phyloP scores from a whole-genome alignment of 1,140 invertebrate genomes.

The Euura saliciscinereae region DNA sequence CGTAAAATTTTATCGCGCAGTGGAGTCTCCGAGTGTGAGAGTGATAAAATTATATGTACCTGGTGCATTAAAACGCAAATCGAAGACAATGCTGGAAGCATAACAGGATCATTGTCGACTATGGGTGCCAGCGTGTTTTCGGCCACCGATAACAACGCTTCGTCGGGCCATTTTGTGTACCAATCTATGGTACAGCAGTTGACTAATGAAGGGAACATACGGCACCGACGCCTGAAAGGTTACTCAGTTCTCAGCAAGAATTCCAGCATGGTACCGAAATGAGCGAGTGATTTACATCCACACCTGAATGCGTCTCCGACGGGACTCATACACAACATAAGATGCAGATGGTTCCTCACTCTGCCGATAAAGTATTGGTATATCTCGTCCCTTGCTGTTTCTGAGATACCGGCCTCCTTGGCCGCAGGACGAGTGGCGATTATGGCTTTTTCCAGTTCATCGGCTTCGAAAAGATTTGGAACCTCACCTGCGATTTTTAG shows the following conservation, averaged over 20 bases:
- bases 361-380: constrained; percentile 83
- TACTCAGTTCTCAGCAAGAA: not conserved
- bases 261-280: not conserved
- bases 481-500: constrained; percentile 68
- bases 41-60: constrained; percentile 44
- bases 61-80: constrained; percentile 81
- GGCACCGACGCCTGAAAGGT: constrained; percentile 67
- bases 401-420: constrained; percentile 71
- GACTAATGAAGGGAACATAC: constrained; percentile 90
- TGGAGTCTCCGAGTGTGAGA: not conserved
- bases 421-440: constrained; percentile 73
- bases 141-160: constrained; percentile 84
- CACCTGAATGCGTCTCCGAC: constrained; percentile 84
- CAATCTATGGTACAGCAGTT: constrained; percentile 95
- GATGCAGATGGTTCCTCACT: constrained; percentile 80
- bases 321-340: constrained; percentile 89
- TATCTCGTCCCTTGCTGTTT: constrained; percentile 75
- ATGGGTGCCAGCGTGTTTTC: constrained; percentile 63
- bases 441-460: constrained; percentile 84
- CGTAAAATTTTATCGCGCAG: not conserved
- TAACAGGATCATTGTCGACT: constrained; percentile 42
- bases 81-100: constrained; percentile 64
- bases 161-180: constrained; percentile 90
- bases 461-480: constrained; percentile 84
- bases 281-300: constrained; percentile 8